phyloP scores from a whole-genome alignment of 2,888 invertebrate genomes.

The Periphyllus acericola region DNA sequence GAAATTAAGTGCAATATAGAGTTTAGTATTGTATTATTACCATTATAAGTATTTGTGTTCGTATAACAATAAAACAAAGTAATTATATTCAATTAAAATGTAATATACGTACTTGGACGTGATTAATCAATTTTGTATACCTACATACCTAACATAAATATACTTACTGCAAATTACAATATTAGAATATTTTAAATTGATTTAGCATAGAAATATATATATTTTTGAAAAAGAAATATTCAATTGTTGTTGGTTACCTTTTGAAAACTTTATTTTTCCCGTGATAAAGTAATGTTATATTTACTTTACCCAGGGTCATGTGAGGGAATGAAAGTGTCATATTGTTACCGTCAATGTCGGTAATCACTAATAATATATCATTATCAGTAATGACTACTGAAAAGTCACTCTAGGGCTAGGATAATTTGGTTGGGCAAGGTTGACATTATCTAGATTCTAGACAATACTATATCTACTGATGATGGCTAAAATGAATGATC shows the following conservation, averaged over 20 bases:
- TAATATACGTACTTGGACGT: constrained; percentile 37
- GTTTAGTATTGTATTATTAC: constrained; percentile 37
- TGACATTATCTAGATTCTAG: too few relatives aligned
- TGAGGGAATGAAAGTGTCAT: background rate
- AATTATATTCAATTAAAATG: constrained; percentile 44
- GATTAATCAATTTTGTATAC: constrained; percentile 32
- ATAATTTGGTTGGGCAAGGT: too few relatives aligned
- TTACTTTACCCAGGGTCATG: background rate
- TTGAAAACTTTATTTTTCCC: background rate
- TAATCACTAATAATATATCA: too few relatives aligned
- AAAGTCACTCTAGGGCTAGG: too few relatives aligned
- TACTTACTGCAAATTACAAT: background rate
- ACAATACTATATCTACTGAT: too few relatives aligned
- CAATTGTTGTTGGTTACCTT: background rate
- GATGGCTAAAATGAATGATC: too few relatives aligned
- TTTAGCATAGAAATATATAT: constrained; percentile 47
- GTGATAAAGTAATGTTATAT: background rate
- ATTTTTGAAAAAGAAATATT: constrained; percentile 28
- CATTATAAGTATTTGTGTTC: constrained; percentile 43
- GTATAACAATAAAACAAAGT: constrained; percentile 42
- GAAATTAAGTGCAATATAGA: constrained; percentile 60
- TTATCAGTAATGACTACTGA: too few relatives aligned
- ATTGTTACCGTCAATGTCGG: too few relatives aligned
- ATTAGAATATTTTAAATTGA: constrained; percentile 27
- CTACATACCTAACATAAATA: background rate